A percentile compares a stretch with the other conserved stretches of the same genome.
These are phyloP conservation scores for Trematomus bernacchii DNA, from an alignment of 2,797 vertebrate genomes.

Conservation along the genomic window DNA sequence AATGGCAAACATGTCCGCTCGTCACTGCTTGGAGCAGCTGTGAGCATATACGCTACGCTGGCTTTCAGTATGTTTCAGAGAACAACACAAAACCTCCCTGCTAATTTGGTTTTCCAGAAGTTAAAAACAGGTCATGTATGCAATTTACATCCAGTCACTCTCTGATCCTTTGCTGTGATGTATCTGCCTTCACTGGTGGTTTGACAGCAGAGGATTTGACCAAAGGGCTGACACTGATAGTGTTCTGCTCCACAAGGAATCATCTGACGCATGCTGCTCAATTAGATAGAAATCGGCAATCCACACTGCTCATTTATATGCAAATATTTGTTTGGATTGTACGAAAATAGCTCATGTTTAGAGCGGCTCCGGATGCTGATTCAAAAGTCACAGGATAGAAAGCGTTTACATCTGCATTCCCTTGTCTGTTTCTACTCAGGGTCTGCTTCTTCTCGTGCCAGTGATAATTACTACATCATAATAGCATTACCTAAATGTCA, in stretches of 20 bases:
- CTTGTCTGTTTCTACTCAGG: conserved; percentile 29
- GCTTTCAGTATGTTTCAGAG: conserved; percentile 58
- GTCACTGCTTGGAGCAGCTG: conserved; percentile 74
- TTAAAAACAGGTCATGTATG: conserved; percentile 28
- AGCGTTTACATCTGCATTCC: conserved; percentile 10
- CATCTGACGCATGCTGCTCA: conserved; percentile 35
- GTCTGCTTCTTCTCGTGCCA: conserved; percentile 23
- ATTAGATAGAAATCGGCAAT: conserved; percentile 26
- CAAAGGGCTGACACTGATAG: conserved; percentile 42
- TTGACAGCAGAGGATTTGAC: conserved; percentile 35
- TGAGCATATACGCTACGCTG: conserved; percentile 63
- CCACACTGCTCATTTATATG: conserved; percentile 39
- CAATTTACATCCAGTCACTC: conserved; percentile 26
- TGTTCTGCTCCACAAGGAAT: conserved; percentile 43
- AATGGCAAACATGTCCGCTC: conserved; percentile 63
- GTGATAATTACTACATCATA: conserved; percentile 33
- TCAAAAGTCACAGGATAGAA: conserved; percentile 25
- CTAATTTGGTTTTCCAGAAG: conserved; percentile 53
- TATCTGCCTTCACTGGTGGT: conserved; percentile 16
- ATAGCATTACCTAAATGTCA: conserved; percentile 55
- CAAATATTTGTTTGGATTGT: conserved; percentile 36
- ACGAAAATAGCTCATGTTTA: conserved; percentile 2
- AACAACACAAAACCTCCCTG: conserved; percentile 40
- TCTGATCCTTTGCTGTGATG: conserved; percentile 30
- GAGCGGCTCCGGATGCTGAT: conserved; percentile 3